Base-by-base conservation (phyloP, 2,888 invertebrate genomes). In the Endotricha flammealis region DNA sequence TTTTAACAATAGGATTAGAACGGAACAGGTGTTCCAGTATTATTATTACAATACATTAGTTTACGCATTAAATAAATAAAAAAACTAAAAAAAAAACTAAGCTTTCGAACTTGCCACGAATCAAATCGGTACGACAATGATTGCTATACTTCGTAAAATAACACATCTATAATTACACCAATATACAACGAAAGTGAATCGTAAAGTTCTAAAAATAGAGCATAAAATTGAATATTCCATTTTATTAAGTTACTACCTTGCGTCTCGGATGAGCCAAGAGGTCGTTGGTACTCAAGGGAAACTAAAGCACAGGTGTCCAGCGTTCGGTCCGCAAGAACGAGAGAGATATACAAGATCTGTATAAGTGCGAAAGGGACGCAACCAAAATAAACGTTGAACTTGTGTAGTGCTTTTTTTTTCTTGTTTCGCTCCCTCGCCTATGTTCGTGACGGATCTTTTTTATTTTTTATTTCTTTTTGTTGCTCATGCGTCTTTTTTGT, bases 301-400 rank as follows among this genome's bases (percentile, higher is more conserved):
- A 85, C 83, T 85, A 80, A 86, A 85, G 86, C 86, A 86, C 86
- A 86, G 86, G 86, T 86, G 86, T 86, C 83, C 86, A 82, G 78
- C 86, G 86, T 76, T 86, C 80, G 76, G 77, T 60, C 66, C 50
- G 75, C 41, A 49, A 50, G 71, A 81, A 48, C 50, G 70, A 69
- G 82, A 77, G 24, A 32, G 60, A 37, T 32, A 54, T 67, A 72
- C 22, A 10, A 41, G 64, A 63, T 46, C 36, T 30, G 29, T 23
- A 4, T 31, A 41, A 22, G 82, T 31, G 51, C 44, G 73, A 86
- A 57, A 57, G 65, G 48, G 82, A 83, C 62, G 68, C 76, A 74
- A 86, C 82, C 74, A 86, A 86, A 86, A 86, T 86, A 86, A 86
- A 86, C 82, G 85, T 78, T 85, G 83, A 83, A 85, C 86, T 85